phyloP scores from a whole-genome alignment of 2,888 invertebrate genomes.

The Dryocosmus kuriphilus region DNA sequence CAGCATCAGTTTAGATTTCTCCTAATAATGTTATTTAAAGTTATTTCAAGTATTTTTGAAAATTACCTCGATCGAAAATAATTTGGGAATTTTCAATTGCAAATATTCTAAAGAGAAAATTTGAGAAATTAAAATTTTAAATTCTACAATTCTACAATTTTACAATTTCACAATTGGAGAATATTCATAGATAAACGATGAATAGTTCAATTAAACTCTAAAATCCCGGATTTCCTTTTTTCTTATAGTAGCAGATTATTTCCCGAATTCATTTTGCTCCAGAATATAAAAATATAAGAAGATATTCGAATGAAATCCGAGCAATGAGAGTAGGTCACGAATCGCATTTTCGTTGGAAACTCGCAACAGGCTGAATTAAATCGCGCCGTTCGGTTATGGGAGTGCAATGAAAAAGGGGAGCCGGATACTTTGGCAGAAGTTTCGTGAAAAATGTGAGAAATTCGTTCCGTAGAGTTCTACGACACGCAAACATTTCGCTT shows the following conservation, averaged over 20 bases:
- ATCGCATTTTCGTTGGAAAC: slow-evolving; percentile 39
- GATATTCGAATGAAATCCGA: background rate
- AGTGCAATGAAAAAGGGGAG: slow-evolving; percentile 52
- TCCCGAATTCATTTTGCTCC: background rate
- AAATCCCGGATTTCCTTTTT: too few species aligned
- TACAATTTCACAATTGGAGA: too few species aligned
- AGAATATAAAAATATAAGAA: slow-evolving; percentile 2
- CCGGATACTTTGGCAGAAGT: slow-evolving; percentile 59
- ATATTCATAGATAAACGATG: too few species aligned
- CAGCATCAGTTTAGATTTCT: too few species aligned
- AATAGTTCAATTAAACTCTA: too few species aligned
- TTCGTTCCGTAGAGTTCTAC: slow-evolving; percentile 61
- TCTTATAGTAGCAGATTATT: background rate
- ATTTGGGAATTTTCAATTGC: too few species aligned
- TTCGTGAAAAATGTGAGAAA: slow-evolving; percentile 67
- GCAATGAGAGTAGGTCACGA: slow-evolving; percentile 15
- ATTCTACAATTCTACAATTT: too few species aligned
- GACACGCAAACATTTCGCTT: slow-evolving; percentile 60
- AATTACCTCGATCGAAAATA: too few species aligned
- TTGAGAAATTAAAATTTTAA: too few species aligned
- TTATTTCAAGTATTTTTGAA: too few species aligned
- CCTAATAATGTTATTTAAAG: too few species aligned
- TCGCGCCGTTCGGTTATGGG: slow-evolving; percentile 51
- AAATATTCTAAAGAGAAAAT: too few species aligned
- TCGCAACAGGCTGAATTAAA: slow-evolving; percentile 56